Base-by-base conservation (phyloP, 2,113 vertebrate species). In the Chaetodon auriga region DNA sequence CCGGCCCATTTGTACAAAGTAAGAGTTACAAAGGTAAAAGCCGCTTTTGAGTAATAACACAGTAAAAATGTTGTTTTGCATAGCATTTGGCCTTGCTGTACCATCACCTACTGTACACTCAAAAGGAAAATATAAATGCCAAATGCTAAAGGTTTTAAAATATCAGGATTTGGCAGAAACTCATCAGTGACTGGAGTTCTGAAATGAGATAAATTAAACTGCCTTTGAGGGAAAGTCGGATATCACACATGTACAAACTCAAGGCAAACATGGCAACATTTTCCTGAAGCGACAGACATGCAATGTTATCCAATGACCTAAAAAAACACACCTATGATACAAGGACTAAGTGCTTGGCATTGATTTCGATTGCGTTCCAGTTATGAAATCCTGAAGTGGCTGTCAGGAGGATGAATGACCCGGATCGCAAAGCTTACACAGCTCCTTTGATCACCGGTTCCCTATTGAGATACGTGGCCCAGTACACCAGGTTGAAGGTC, bases 401-500 rank as follows among this genome's bases (percentile, higher is more conserved):
- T 84, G 90, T 86, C 75, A 87, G 85, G 87, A 81, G 83, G 88
- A 66, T 65, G 49, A 57, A 45, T 9, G 23, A 10, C 53, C 9
- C 35, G 83, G 93, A 63, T 71, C 53, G 79, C 21, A 13, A 95
- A 96, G 79, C 95, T 94, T 95, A 96, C 87, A 93, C 89, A 3
- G 96, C 96, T 90, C 96, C 97, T 95, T 98, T 98, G 86, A 97
- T 97, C 65, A 97, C 97, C 0, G 97, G 97, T 87, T 99, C 98
- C 94, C 98, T 95, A 93, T 99, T 99, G 93, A 99, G 96, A 95
- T 99, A 99, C 0, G 97, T 99, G 58, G 97, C 97, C 98, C 98
- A 99, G 94, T 99, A 99, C 60, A 99, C 97, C 78, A 99, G 94
- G 93, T 99, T 99, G 92, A 99, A 99, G 80, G 97, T 98, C 90